phyloP scores from a whole-genome alignment of 2,113 vertebrate genomes.

The Anarhynchus alexandrinus region DNA sequence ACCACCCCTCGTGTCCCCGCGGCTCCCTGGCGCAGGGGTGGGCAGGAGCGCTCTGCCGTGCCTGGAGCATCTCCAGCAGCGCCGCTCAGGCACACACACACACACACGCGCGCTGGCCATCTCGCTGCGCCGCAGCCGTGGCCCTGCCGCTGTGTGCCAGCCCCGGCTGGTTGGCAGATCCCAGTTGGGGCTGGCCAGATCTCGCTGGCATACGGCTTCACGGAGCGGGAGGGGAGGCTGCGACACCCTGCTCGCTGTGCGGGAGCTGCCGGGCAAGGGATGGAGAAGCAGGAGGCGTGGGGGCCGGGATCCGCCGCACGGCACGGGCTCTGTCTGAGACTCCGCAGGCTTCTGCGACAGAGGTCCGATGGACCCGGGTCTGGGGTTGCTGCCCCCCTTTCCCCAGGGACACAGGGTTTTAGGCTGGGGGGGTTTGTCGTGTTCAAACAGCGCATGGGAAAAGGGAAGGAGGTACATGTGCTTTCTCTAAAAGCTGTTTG shows the following conservation, averaged over 20 bases:
- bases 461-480: neutral
- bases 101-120: fast-evolving
- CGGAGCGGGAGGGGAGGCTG: neutral
- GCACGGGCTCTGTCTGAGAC: neutral
- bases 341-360: fast-evolving
- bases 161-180: neutral
- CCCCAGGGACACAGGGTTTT: neutral
- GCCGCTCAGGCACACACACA: no score
- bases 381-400: neutral
- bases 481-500: neutral
- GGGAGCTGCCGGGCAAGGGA: neutral
- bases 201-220: neutral
- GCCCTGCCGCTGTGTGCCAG: neutral
- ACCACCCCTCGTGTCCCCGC: neutral
- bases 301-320: neutral
- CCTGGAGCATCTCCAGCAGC: neutral
- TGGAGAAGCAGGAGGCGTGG: neutral
- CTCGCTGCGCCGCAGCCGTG: neutral
- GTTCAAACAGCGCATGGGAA: neutral
- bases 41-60: neutral
- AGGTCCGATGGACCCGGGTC: neutral
- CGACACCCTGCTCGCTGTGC: neutral
- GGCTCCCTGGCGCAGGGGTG: neutral
- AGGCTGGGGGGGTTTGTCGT: neutral
- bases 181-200: neutral